Conservation (phyloP, 2,888 invertebrate species). For the Onthophagus sagittarius region DNA sequence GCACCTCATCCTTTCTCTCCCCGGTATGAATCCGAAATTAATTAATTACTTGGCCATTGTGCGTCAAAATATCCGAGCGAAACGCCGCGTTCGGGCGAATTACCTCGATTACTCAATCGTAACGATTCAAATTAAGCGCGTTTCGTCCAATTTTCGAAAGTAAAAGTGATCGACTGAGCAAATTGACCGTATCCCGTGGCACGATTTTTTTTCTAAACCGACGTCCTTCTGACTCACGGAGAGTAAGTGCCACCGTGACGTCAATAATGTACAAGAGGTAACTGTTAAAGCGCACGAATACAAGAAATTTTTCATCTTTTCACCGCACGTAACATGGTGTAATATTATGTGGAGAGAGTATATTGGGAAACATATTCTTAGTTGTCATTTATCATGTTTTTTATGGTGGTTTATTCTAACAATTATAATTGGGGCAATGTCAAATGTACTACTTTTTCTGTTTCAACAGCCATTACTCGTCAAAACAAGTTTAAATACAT, state of each 20-base stretch:
- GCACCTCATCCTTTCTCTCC: neutral
- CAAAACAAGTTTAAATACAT: too few species aligned
- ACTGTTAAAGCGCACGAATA: neutral
- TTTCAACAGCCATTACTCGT: too few species aligned
- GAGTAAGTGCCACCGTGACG: neutral
- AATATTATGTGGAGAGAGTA: too few species aligned
- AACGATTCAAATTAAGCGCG: neutral
- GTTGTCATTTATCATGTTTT: too few species aligned
- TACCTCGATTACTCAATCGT: neutral
- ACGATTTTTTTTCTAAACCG: neutral
- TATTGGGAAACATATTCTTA: too few species aligned
- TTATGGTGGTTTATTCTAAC: too few species aligned
- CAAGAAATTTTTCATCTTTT: neutral
- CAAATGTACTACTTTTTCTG: too few species aligned
- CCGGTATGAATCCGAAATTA: neutral
- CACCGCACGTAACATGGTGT: too few species aligned
- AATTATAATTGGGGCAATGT: too few species aligned
- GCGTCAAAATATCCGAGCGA: neutral
- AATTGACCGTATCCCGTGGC: slow-evolving; percentile 9
- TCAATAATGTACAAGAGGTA: neutral
- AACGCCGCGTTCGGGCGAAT: neutral
- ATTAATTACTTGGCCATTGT: neutral
- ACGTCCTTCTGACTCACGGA: neutral
- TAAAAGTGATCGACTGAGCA: slow-evolving; percentile 6
- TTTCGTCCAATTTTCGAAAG: slow-evolving; percentile 7